Conservation (phyloP, 2,888 invertebrate genomes). For the Byasa hedistus region DNA sequence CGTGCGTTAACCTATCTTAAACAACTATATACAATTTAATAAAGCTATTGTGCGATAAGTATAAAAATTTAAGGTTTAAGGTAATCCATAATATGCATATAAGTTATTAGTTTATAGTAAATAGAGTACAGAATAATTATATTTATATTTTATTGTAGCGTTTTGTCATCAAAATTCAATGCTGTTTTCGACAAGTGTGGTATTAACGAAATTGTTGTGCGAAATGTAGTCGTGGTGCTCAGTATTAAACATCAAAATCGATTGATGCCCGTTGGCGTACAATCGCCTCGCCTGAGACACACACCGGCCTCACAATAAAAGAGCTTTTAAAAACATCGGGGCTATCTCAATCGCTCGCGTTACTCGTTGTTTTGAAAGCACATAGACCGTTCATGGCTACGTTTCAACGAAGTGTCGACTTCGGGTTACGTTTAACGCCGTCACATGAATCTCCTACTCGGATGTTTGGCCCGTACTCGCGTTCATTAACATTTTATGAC, state of each 20-base stretch:
- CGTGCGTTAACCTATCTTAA: conserved; percentile 3
- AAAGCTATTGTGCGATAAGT: not conserved
- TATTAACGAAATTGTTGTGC: conserved; percentile 1
- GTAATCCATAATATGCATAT: not conserved
- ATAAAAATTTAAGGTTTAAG: not conserved
- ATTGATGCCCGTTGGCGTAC: conserved; percentile 9
- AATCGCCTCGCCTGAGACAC: conserved; percentile 23
- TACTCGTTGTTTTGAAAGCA: conserved; percentile 77
- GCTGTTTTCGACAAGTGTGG: conserved; percentile 5
- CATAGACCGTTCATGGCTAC: conserved; percentile 72
- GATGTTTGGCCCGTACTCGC: conserved; percentile 77
- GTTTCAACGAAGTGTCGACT: conserved; percentile 76
- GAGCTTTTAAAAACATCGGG: conserved; percentile 75
- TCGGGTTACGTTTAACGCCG: conserved; percentile 77
- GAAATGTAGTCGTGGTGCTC: conserved; percentile 13
- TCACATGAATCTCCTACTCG: conserved; percentile 78
- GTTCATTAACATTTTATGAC: conserved; percentile 80
- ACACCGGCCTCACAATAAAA: conserved; percentile 67
- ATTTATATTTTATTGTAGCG: not conserved
- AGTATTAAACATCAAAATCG: conserved; percentile 12
- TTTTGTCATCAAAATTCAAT: conserved; percentile 10
- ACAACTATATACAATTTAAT: not conserved
- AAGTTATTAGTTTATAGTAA: not conserved
- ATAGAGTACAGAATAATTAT: not conserved
- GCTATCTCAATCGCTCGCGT: conserved; percentile 70